These are phyloP conservation scores for Phortica magna DNA, from an alignment of 2,888 invertebrate genomes.

Conservation along the genomic window DNA sequence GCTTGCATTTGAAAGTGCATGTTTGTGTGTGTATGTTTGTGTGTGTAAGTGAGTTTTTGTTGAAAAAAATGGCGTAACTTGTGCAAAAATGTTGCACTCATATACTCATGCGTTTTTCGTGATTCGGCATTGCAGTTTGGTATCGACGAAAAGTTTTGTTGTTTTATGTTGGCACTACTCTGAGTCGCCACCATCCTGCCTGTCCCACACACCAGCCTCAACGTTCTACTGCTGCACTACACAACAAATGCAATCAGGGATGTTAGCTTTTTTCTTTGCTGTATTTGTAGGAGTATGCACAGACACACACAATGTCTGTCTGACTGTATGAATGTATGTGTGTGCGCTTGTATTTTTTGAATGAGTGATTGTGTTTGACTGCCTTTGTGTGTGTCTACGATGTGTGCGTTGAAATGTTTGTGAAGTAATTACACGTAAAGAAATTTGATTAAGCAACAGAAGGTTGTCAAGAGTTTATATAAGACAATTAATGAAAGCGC, in stretches of 20 bases:
- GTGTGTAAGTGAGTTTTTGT: background rate
- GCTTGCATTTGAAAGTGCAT: slow-evolving; percentile 2
- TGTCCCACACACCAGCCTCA: background rate
- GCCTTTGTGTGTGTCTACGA: background rate
- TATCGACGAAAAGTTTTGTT: slow-evolving; percentile 46
- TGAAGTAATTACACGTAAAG: slow-evolving; percentile 26
- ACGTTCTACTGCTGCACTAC: slow-evolving; percentile 15
- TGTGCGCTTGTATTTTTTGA: slow-evolving; percentile 18
- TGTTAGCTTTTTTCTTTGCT: slow-evolving; percentile 49
- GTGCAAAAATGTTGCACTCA: background rate
- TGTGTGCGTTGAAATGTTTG: slow-evolving; percentile 11
- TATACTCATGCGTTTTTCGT: slow-evolving; percentile 16
- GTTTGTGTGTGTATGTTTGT: slow-evolving; percentile 12
- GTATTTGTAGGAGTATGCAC: slow-evolving; percentile 24
- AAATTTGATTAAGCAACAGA: slow-evolving; percentile 24
- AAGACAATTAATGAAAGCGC: background rate
- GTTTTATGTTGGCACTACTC: slow-evolving; percentile 36
- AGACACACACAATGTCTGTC: background rate
- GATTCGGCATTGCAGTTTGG: slow-evolving; percentile 45
- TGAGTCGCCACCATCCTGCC: background rate
- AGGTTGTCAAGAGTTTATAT: background rate
- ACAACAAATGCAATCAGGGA: slow-evolving; percentile 56
- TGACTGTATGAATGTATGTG: background rate
- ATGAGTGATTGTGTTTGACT: slow-evolving; percentile 29
- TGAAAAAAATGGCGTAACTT: background rate